Evolutionary conservation across 2,888 invertebrate species (phyloP).

Genomic region (Margaritifera margaritifera): DNA sequence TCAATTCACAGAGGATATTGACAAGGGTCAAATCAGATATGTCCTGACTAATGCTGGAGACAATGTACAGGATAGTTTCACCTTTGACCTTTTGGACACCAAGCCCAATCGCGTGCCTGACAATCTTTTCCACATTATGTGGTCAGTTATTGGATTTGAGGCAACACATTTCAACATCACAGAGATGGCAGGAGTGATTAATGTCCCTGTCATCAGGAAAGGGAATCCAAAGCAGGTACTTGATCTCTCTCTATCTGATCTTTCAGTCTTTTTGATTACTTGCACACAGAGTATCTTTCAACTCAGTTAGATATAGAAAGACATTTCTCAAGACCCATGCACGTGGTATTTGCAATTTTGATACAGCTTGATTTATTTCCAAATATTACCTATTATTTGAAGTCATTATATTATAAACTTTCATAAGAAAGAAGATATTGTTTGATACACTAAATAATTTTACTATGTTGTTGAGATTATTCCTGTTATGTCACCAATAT

Average conservation of each 20-base stretch:
- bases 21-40: constrained; percentile 62
- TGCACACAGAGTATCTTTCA: not conserved
- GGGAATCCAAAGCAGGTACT: constrained; percentile 68
- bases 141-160: constrained; percentile 64
- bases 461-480: not conserved
- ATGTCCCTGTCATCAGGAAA: constrained; percentile 57
- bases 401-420: too few species aligned
- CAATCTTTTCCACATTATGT: constrained; percentile 66
- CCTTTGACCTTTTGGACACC: constrained; percentile 67
- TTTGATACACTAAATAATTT: not conserved
- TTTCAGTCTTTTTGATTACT: not conserved
- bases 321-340: not conserved
- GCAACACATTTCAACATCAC: constrained; percentile 54
- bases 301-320: not conserved
- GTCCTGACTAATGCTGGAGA: constrained; percentile 51
- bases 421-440: not conserved
- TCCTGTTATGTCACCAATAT: not conserved
- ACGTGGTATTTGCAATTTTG: not conserved
- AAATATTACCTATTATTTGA: too few species aligned
- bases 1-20: constrained; percentile 59
- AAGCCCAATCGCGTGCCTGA: constrained; percentile 64
- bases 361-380: too few species aligned
- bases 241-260: not conserved
- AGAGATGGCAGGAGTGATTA: constrained; percentile 62
- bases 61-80: constrained; percentile 60